Evolutionary conservation across 2,888 invertebrate genomes (phyloP), one percentile per base, ranked within the genome.

Genomic region (Antheraea assamensis): DNA sequence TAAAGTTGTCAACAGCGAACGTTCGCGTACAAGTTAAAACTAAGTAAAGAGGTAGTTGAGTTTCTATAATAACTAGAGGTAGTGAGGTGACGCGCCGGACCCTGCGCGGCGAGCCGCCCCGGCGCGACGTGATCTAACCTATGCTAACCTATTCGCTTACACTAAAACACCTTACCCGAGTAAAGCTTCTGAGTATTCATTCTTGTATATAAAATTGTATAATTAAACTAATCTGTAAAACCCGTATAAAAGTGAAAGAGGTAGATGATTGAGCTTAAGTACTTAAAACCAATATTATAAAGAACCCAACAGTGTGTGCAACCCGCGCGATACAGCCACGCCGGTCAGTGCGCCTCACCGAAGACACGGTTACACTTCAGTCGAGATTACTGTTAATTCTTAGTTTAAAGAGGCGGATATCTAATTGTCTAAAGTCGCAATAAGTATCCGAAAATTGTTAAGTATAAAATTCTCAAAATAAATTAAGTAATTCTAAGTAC

Each of bases 171-270:
- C 93, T 93, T 93, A 94, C 93, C 89, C 92, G 87, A 93, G 93
- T 94, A 93, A 94, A 94, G 94, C 94, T 94, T 94, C 91, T 94
- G 94, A 94, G 94, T 94, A 94, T 94, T 94, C 83, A 89, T 91
- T 93, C 90, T 89, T 93, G 92, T 93, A 91, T 93, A 93, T 92
- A 92, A 92, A 88, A 92, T 92, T 94, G 94, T 94, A 94, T 94
- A 94, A 94, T 94, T 94, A 93, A 93, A 94, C 94, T 94, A 94
- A 92, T 93, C 91, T 94, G 93, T 93, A 94, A 90, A 94, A 94
- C 94, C 94, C 94, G 94, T 94, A 94, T 93, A 94, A 94, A 93
- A 94, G 92, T 91, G 93, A 93, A 93, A 94, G 94, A 94, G 94
- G 94, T 94, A 94, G 92, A 89, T 92, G 90, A 91, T 93, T 93